Evolutionary conservation across 1,140 invertebrate species (phyloP), one percentile per base, ranked within the genome.

Genomic region (Ladona fulva): DNA sequence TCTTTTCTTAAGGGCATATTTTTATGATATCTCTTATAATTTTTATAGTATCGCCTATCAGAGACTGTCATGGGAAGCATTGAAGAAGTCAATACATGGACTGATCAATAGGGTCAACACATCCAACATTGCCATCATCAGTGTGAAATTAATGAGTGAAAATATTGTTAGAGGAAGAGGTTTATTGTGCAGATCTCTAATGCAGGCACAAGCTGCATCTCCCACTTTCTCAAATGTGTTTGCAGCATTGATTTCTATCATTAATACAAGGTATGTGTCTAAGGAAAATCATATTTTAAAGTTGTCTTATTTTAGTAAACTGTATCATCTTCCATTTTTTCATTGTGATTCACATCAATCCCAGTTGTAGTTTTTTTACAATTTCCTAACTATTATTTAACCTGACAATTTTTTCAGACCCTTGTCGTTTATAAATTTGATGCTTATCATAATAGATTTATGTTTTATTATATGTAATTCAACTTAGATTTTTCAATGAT

Each of bases 1-100:
- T 5, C 12, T 22, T 77, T 14, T 44, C 25, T 37, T 78, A 7
- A 11, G 11, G 74, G 74, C 19, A 37, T 25, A 59, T 24, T 78
- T 76, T 12, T 74, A 24, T 29, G 14, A 25, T 22, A 74, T 76
- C 44, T 14, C 10, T 77, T 75, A 29, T 77, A 74, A 25, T 77
- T 78, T 74, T 80, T 80, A 42, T 0, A 95, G 95, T 80, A 90
- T 92, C 16, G 94, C 94, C 12, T 99, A 96, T 87, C 98, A 99
- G 86, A 88, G 98, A 80, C 92, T 99, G 16, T 93, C 97, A 1
- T 99, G 98, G 98, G 98, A 99, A 89, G 96, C 96, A 0, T 85
- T 99, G 19, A 99, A 99, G 83, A 99, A 99, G 84, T 98, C 96
- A n/a, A 97, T 99, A 79, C 97, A 99, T 83, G 98, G 98, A 83